These are phyloP conservation scores for Berghia stephanieae DNA, from an alignment of 1,140 invertebrate species.

Conservation along the genomic window DNA sequence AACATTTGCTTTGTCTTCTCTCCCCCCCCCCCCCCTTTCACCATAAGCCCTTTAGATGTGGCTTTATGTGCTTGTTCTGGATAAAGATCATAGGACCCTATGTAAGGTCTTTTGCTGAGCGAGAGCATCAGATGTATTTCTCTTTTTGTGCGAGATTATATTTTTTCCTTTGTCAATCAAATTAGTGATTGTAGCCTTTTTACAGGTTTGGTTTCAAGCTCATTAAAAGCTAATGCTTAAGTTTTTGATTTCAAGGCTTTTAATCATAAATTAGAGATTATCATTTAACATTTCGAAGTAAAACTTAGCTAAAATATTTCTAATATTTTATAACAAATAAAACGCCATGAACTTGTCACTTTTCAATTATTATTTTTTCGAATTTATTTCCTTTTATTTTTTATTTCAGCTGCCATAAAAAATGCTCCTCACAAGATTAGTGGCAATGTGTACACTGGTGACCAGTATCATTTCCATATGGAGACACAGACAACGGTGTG, in stretches of 20 bases:
- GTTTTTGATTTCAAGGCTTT: background rate
- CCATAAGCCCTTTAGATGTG: no score
- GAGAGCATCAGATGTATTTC: no score
- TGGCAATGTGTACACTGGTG: conserved; percentile 63
- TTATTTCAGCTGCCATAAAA: conserved; percentile 43
- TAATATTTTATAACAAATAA: no score
- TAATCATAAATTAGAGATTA: background rate
- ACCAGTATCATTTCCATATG: conserved; percentile 68
- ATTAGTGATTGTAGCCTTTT: background rate
- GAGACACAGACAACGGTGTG: conserved; percentile 62
- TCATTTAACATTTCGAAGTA: background rate
- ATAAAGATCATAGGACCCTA: no score
- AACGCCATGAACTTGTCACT: background rate
- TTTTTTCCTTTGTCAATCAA: background rate
- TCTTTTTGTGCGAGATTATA: no score
- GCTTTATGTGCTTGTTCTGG: no score
- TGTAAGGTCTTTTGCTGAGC: no score
- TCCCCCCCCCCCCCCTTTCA: no score
- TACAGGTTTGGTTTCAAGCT: background rate
- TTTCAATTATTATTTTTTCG: background rate
- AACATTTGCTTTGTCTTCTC: no score
- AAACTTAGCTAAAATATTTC: no score
- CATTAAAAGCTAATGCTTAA: background rate
- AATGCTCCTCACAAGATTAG: conserved; percentile 50
- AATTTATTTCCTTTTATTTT: no score